Evolutionary conservation across 1,140 invertebrate species (phyloP).

Genomic region (Manduca sexta): DNA sequence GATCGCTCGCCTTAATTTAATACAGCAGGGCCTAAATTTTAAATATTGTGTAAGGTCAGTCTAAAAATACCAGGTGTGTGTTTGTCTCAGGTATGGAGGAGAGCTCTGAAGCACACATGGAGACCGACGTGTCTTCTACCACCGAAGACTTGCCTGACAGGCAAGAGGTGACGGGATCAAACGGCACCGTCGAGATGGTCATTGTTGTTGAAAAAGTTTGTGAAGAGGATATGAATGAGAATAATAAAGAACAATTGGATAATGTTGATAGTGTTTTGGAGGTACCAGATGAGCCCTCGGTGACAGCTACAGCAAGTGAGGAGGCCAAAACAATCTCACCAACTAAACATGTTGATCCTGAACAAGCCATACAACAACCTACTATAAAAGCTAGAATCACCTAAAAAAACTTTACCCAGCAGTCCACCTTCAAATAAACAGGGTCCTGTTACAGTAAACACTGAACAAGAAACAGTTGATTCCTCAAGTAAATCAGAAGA

Average conservation of each 20-base stretch:
- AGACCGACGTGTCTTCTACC: conserved; percentile 56
- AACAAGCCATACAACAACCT: not conserved
- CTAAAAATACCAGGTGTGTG: conserved; percentile 34
- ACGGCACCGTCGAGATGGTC: conserved; percentile 43
- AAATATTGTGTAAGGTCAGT: conserved; percentile 27
- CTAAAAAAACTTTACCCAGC: not conserved
- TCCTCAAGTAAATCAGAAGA: conserved; percentile 3
- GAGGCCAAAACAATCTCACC: not conserved
- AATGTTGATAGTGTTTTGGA: not conserved
- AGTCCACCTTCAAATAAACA: not conserved
- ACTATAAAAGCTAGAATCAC: not conserved
- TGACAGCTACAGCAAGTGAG: not conserved
- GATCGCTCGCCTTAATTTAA: conserved; percentile 8
- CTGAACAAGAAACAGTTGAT: conserved; percentile 3
- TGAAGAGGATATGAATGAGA: conserved; percentile 26
- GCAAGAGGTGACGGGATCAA: conserved; percentile 32
- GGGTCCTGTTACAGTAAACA: not conserved
- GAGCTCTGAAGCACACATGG: conserved; percentile 45
- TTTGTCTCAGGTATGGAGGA: conserved; percentile 60
- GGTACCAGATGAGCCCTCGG: not conserved
- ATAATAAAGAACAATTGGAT: not conserved
- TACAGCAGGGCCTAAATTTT: conserved; percentile 18
- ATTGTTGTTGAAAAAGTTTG: conserved; percentile 45
- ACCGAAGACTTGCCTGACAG: conserved; percentile 39
- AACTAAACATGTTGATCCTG: conserved; percentile 1